Conservation (phyloP, 2,113 vertebrate genomes). For the Romanogobio albipinnatus region DNA sequence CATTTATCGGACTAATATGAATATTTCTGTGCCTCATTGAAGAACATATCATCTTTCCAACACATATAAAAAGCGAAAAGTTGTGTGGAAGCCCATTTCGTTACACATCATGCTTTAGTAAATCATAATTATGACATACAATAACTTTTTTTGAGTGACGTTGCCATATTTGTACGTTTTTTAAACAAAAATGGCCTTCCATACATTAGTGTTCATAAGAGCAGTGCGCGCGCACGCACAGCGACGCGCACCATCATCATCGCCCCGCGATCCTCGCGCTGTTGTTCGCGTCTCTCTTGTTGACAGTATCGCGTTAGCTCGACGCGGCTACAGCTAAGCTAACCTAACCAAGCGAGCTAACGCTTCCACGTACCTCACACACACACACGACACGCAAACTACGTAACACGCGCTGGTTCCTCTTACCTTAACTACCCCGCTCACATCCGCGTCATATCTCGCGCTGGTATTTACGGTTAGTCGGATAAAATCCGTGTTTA, state of each 20-base stretch:
- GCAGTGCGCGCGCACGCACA: no score
- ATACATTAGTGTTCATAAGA: background rate
- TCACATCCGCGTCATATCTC: background rate
- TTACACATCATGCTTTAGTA: no score
- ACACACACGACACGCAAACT: background rate
- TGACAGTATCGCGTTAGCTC: constrained; percentile 16
- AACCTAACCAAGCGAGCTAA: constrained; percentile 18
- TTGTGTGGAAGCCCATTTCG: no score
- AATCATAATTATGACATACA: no score
- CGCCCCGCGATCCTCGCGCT: background rate
- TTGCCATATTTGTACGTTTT: no score
- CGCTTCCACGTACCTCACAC: background rate
- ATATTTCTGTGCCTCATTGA: no score
- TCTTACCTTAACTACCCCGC: background rate
- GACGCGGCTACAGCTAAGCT: constrained; percentile 34
- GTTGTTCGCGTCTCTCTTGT: background rate
- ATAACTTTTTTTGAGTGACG: no score
- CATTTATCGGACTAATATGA: no score
- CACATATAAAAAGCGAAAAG: no score
- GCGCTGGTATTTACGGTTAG: background rate
- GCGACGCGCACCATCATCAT: background rate
- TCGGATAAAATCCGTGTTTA: background rate
- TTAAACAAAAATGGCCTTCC: no score
- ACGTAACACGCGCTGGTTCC: background rate
- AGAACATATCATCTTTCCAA: no score